Evolutionary conservation across 2,888 invertebrate species (phyloP).

Genomic region (Scrobipalpa costella): DNA sequence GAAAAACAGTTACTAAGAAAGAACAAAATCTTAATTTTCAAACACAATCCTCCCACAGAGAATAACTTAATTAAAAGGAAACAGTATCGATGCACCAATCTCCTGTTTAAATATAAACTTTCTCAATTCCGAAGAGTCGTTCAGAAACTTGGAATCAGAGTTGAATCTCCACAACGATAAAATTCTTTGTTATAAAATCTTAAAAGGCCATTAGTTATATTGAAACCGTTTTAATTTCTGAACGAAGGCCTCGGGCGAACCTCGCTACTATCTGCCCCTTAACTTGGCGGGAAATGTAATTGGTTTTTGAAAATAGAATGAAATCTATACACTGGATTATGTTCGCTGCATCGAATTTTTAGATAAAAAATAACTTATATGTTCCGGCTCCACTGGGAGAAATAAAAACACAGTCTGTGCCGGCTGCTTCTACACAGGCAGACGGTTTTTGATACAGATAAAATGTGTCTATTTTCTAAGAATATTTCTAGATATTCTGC

Average conservation of each 20-base stretch:
- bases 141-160: conserved; percentile 32
- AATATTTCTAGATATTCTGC: too few species aligned
- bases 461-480: too few species aligned
- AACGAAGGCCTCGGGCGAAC: conserved; percentile 30
- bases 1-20: not conserved
- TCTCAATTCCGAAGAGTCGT: conserved; percentile 42
- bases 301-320: conserved; percentile 42
- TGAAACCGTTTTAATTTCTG: conserved; percentile 34
- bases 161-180: conserved; percentile 36
- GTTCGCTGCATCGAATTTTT: conserved; percentile 23
- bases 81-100: conserved; percentile 28
- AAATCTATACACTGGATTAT: conserved; percentile 24
- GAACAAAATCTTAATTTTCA: not conserved
- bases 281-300: conserved; percentile 44
- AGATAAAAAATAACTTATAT: not conserved
- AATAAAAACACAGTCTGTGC: too few species aligned
- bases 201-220: conserved; percentile 36
- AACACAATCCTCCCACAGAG: not conserved
- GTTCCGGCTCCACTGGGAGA: too few species aligned
- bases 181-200: conserved; percentile 50
- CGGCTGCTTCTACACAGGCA: too few species aligned
- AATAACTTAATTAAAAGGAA: conserved; percentile 29
- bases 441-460: too few species aligned
- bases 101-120: conserved; percentile 42
- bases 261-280: conserved; percentile 35